A percentile compares a stretch with the other conserved stretches of the same genome.
Conservation (phyloP, 2,797 vertebrate genomes). For the Dendrocincla fuliginosa region DNA sequence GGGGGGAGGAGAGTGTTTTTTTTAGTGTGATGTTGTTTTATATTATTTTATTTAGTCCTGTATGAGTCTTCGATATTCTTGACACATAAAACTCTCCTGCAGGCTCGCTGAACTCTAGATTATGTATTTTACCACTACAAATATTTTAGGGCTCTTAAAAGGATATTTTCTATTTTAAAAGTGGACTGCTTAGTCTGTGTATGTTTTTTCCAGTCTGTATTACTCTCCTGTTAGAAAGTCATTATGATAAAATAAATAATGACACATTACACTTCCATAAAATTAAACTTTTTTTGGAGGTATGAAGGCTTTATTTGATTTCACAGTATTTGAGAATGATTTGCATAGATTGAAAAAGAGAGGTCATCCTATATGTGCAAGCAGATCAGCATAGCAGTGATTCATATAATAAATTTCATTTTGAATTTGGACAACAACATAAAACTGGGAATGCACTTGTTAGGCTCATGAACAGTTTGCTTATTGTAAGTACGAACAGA, state of each 20-base stretch:
- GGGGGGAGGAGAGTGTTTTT: accelerated
- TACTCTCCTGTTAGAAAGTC: not conserved
- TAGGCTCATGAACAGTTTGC: not conserved
- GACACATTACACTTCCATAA: not conserved
- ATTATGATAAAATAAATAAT: not conserved
- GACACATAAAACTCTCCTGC: not conserved
- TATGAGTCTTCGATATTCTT: not conserved
- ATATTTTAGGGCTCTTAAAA: not conserved
- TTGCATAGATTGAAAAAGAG: not conserved
- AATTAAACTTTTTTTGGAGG: accelerated
- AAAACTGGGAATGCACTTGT: not conserved
- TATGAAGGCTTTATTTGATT: not conserved
- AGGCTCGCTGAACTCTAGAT: not conserved
- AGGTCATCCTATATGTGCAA: not conserved
- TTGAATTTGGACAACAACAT: not conserved
- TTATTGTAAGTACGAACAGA: not conserved
- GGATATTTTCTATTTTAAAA: not conserved
- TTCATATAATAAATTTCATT: not conserved
- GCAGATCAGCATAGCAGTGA: not conserved
- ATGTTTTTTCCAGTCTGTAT: not conserved
- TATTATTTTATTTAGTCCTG: not conserved
- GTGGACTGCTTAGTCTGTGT: not conserved
- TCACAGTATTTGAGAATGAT: not conserved
- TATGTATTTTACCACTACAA: not conserved
- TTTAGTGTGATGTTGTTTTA: not conserved